phyloP scores from a whole-genome alignment of 2,888 invertebrate genomes.

The Drosophila macrospina region DNA sequence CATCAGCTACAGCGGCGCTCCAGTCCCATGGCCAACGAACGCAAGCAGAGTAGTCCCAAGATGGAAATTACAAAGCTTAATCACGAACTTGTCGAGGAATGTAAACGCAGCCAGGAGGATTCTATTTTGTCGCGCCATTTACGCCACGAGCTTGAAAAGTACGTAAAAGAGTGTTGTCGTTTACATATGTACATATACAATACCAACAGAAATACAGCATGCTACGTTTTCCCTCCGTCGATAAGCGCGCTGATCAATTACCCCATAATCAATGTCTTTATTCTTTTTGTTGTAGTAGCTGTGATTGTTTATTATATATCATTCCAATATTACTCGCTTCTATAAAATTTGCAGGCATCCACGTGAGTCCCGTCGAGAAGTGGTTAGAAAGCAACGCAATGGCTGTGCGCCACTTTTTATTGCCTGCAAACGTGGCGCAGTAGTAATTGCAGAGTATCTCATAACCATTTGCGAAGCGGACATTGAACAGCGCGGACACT shows the following conservation, averaged over 20 bases:
- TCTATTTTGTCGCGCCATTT: constrained; percentile 79
- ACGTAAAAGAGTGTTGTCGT: constrained; percentile 38
- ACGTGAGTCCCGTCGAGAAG: constrained; percentile 88
- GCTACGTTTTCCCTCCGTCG: constrained; percentile 6
- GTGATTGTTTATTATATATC: constrained; percentile 42
- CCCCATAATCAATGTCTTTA: constrained; percentile 39
- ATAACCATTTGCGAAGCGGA: constrained; percentile 93
- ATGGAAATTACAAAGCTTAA: constrained; percentile 82
- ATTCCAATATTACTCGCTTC: background rate
- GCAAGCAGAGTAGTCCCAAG: constrained; percentile 64
- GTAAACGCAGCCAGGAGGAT: constrained; percentile 82
- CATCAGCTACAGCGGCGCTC: constrained; percentile 53
- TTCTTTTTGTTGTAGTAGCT: constrained; percentile 15
- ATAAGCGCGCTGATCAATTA: constrained; percentile 52
- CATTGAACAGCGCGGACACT: constrained; percentile 93
- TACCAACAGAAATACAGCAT: background rate
- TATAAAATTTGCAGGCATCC: constrained; percentile 85
- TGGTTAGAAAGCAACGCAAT: constrained; percentile 89
- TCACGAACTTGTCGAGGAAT: constrained; percentile 83
- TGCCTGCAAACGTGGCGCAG: constrained; percentile 89
- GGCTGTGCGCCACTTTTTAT: constrained; percentile 93
- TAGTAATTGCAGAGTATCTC: constrained; percentile 94
- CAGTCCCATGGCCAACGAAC: constrained; percentile 69
- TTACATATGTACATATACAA: background rate
- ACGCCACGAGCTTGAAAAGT: constrained; percentile 84